phyloP scores from a whole-genome alignment of 2,797 vertebrate genomes.

The Enteromius paludinosus region DNA sequence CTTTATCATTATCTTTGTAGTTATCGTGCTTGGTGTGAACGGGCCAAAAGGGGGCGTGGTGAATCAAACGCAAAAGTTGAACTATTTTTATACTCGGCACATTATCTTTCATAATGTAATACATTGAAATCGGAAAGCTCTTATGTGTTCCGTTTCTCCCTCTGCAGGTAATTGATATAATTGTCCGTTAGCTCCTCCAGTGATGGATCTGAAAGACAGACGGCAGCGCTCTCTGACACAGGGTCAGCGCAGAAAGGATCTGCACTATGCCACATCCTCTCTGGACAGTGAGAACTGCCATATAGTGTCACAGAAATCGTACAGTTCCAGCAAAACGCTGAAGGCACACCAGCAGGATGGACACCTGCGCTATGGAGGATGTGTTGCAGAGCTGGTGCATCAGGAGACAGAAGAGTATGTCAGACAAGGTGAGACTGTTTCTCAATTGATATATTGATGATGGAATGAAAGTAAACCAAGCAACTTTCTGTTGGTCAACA shows the following conservation, averaged over 20 bases:
- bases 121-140: background rate
- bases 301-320: constrained; percentile 86
- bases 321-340: constrained; percentile 87
- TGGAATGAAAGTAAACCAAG: background rate
- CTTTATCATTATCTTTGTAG: too few relatives aligned
- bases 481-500: background rate
- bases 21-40: too few relatives aligned
- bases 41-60: too few relatives aligned
- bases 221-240: constrained; percentile 83
- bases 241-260: constrained; percentile 81
- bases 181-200: constrained; percentile 11
- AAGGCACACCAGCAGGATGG: constrained; percentile 83
- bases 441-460: background rate
- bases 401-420: constrained; percentile 84
- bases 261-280: constrained; percentile 82
- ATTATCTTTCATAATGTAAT: background rate
- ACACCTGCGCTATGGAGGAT: constrained; percentile 84
- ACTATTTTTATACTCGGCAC: background rate
- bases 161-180: constrained; percentile 41
- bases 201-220: constrained; percentile 86
- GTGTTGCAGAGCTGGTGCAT: constrained; percentile 85
- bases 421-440: constrained; percentile 80
- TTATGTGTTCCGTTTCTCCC: background rate
- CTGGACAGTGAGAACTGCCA: constrained; percentile 84
- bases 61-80: background rate